Evolutionary conservation across 2,888 invertebrate species (phyloP).

Genomic region (Petrolisthes manimaculis): DNA sequence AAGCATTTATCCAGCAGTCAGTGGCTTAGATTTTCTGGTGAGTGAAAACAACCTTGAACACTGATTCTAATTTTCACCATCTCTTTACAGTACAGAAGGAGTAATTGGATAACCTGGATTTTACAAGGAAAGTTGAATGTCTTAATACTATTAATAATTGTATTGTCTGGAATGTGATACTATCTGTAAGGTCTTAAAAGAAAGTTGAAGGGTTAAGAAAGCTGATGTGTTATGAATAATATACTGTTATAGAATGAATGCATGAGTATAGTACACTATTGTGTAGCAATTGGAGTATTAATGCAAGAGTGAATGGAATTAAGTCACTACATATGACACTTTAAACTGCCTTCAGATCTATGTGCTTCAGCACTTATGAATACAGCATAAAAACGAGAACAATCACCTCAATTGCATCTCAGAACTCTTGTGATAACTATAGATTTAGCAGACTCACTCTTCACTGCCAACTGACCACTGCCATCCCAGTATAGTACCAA

Average conservation of each 20-base stretch:
- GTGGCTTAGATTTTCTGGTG: too few species aligned
- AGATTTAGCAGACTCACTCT: constrained; percentile 25
- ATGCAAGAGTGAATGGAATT: constrained; percentile 6
- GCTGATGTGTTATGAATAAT: not conserved
- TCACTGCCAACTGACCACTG: constrained; percentile 46
- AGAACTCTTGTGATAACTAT: constrained; percentile 36
- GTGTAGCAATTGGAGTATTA: constrained; percentile 7
- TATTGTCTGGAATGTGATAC: too few species aligned
- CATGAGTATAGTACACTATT: not conserved
- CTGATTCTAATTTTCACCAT: too few species aligned
- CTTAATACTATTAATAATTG: too few species aligned
- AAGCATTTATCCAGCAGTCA: too few species aligned
- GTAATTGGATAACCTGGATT: too few species aligned
- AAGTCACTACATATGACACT: not conserved
- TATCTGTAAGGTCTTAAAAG: too few species aligned
- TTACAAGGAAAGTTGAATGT: too few species aligned
- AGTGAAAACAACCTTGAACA: too few species aligned
- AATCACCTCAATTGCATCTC: constrained; percentile 18
- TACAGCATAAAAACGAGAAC: constrained; percentile 18
- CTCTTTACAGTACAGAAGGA: too few species aligned
- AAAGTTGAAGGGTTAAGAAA: not conserved
- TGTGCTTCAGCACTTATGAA: constrained; percentile 24
- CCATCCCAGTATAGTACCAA: constrained; percentile 34
- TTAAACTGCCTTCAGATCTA: constrained; percentile 34
- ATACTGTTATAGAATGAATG: too few species aligned